Evolutionary conservation across 2,888 invertebrate species (phyloP), one percentile per base, ranked within the genome.

Genomic region (Cylindroiulus punctatus): DNA sequence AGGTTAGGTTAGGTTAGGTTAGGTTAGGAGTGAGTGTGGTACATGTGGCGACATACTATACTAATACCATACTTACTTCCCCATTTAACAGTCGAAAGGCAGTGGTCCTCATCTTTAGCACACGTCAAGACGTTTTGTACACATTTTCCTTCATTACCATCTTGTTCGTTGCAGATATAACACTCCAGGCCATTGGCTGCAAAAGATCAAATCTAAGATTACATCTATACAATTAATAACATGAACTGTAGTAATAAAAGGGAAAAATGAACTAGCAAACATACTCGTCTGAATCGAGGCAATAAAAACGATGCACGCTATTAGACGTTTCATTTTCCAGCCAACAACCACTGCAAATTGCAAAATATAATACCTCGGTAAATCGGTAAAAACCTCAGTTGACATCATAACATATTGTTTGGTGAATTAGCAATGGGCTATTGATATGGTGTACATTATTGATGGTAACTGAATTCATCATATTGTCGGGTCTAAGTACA

Each of bases 71-170:
- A 92, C 93, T 92, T 90, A 93, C 96, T 96, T 89, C 98, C 97
- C 98, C 98, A 98, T 91, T 94, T 94, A 42, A 98, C 96, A 91
- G 96, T 96, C 0, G 98, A 95, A 88, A 96, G 93, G 91, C 97
- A 97, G n/a, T 47, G 19, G 26, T 84, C 47, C 87, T 95, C 94
- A 91, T 97, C 96, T 90, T 98, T 95, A 88, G 96, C 95, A 91
- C 98, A 99, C 14, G 96, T 96, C 91, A 95, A 95, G 12, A 98
- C 96, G 0, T 97, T 97, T 90, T 95, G 96, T 4, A 96, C 92
- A 91, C 98, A 99, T 92, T 99, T 98, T 47, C 47, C 47, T 1
- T 47, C 47, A 47, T 47, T 47, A 12, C 47, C 47, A 47, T 10
- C 10, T 47, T 47, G 47, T 47, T 47, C 47, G 12, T 47, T 1